phyloP scores from a whole-genome alignment of 2,113 vertebrate species.

The Blennius ocellaris region DNA sequence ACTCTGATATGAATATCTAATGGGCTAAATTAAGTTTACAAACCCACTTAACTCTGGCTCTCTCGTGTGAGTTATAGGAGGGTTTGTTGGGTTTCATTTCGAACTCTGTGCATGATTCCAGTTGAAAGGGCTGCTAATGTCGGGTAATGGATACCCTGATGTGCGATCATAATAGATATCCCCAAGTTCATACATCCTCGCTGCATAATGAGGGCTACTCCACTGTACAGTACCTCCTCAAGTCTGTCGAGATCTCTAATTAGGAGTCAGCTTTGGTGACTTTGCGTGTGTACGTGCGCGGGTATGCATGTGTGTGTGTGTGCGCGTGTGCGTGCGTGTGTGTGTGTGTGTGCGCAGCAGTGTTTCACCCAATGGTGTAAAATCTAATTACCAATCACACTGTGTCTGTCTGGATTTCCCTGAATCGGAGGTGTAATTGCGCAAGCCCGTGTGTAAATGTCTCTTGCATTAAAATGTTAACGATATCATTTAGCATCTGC shows the following conservation, averaged over 20 bases:
- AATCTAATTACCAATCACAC: conserved; percentile 84
- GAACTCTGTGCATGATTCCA: conserved; percentile 65
- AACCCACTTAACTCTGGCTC: conserved; percentile 67
- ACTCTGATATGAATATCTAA: conserved; percentile 68
- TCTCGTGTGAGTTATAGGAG: conserved; percentile 55
- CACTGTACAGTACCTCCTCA: conserved; percentile 72
- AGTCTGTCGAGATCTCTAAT: conserved; percentile 80
- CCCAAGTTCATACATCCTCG: conserved; percentile 73
- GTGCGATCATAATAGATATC: conserved; percentile 78
- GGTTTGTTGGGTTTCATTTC: conserved; percentile 65
- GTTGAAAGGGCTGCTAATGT: conserved; percentile 76
- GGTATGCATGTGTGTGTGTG: not conserved
- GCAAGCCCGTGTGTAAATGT: conserved; percentile 78
- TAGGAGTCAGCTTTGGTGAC: conserved; percentile 77
- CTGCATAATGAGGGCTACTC: conserved; percentile 81
- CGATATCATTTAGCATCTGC: conserved; percentile 82
- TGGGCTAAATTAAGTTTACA: conserved; percentile 70
- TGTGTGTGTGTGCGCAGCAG: conserved; percentile 8
- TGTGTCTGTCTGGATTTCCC: conserved; percentile 79
- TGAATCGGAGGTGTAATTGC: conserved; percentile 83
- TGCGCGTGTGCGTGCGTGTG: not conserved
- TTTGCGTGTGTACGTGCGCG: conserved; percentile 16
- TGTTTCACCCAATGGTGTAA: conserved; percentile 73
- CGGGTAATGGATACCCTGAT: conserved; percentile 75
- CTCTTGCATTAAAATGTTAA: conserved; percentile 84